These are phyloP conservation scores for Fragariocoptes setiger DNA, from an alignment of 1,140 invertebrate genomes.

Conservation along the genomic window DNA sequence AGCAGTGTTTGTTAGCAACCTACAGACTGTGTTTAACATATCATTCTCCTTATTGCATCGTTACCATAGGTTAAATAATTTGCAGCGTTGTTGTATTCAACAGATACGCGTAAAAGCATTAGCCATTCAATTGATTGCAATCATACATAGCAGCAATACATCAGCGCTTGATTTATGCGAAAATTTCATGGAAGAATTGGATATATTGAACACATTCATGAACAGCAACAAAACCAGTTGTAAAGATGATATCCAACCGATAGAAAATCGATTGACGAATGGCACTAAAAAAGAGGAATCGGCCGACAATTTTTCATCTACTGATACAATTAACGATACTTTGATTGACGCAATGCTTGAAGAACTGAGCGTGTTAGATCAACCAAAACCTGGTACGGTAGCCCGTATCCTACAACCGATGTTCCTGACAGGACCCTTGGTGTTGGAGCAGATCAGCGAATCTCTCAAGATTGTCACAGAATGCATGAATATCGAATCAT, in stretches of 20 bases:
- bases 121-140: slow-evolving; percentile 43
- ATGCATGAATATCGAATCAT: not conserved
- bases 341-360: slow-evolving; percentile 45
- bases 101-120: slow-evolving; percentile 50
- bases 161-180: slow-evolving; percentile 28
- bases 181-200: slow-evolving; percentile 27
- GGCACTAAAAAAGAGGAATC: too few relatives aligned
- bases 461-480: slow-evolving; percentile 14
- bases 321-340: too few relatives aligned
- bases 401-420: slow-evolving; percentile 43
- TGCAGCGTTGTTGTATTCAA: slow-evolving; percentile 38
- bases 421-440: slow-evolving; percentile 22
- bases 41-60: slow-evolving; percentile 44
- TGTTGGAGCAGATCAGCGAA: slow-evolving; percentile 20
- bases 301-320: too few relatives aligned
- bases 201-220: slow-evolving; percentile 22
- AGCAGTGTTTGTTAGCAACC: slow-evolving; percentile 1
- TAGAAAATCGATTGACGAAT: slow-evolving; percentile 20
- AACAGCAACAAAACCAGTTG: too few relatives aligned
- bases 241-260: slow-evolving; percentile 16
- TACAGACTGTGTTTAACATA: slow-evolving; percentile 17
- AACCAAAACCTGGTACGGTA: slow-evolving; percentile 49
- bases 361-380: slow-evolving; percentile 37
- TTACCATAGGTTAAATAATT: slow-evolving; percentile 39
- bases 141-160: slow-evolving; percentile 26